Conservation (phyloP, 2,888 invertebrate genomes). For the Euplagia quadripunctaria region DNA sequence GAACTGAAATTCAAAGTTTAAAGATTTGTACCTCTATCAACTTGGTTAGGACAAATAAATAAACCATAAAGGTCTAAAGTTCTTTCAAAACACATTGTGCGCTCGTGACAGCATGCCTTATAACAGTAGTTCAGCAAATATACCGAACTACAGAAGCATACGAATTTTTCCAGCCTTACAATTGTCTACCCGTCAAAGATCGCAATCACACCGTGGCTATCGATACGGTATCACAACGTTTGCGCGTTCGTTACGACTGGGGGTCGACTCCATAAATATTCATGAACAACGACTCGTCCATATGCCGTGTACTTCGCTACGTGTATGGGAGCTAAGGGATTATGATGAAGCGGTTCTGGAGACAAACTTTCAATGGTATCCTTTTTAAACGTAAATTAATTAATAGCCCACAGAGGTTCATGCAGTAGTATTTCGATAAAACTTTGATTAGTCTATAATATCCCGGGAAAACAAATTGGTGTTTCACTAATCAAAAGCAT, state of each 20-base stretch:
- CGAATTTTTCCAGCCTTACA: neutral
- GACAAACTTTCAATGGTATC: neutral
- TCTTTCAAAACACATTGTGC: too few species aligned
- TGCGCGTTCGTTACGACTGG: constrained; percentile 48
- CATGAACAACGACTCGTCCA: constrained; percentile 53
- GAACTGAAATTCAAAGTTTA: too few species aligned
- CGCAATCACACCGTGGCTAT: constrained; percentile 45
- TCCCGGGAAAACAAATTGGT: fast-evolving
- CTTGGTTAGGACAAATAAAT: too few species aligned
- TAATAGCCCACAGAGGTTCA: neutral
- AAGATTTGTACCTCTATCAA: too few species aligned
- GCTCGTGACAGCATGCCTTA: too few species aligned
- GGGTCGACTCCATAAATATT: constrained; percentile 50
- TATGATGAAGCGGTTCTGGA: constrained; percentile 11
- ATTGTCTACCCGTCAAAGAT: constrained; percentile 34
- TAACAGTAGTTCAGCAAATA: neutral
- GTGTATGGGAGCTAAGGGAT: constrained; percentile 30
- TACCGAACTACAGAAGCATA: neutral
- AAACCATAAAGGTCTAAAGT: too few species aligned
- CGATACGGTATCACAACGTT: constrained; percentile 48
- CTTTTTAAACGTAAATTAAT: neutral
- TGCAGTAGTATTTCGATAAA: neutral
- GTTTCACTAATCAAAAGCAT: neutral
- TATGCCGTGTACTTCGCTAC: constrained; percentile 43
- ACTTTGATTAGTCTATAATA: neutral